Base-by-base conservation (phyloP, 2,888 invertebrate genomes). In the Ferrisia virgata region DNA sequence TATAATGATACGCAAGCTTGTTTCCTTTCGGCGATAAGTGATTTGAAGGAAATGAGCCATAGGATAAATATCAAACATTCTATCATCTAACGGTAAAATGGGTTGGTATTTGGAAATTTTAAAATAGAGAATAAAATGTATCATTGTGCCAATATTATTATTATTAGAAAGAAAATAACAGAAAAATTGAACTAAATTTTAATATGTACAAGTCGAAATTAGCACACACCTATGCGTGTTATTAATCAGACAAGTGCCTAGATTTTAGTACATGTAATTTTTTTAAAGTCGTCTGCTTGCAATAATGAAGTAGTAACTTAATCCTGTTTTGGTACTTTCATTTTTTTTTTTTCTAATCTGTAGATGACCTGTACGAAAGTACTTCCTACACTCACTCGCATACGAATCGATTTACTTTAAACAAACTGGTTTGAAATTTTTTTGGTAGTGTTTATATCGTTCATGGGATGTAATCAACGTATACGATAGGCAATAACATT, bases 21-120 rank as follows among this genome's bases (percentile, higher is more conserved):
- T 76, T 76, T 76, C 72, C 72, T 76, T 76, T 76, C n/a, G 72
- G 33, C 36, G 36, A 76, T 76, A 76, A 76, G 22, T 36, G 18
- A 76, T 76, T 9, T 36, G 72, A 18, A 76, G 72, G 72, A 76
- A 76, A 36, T 76, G 28, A 64, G 28, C 31, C 22, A 18, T 40
- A 53, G 18, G 2, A 18, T 18, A 53, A n/a, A 18, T 18, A 18
- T 53, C 40, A n/a, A n/a, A n/a, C n/a, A n/a, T n/a, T n/a, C n/a
- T n/a, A n/a, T n/a, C n/a, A n/a, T n/a, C n/a, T n/a, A n/a, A n/a
- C n/a, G n/a, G n/a, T n/a, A n/a, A n/a, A n/a, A n/a, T n/a, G n/a
- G n/a, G n/a, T n/a, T n/a, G n/a, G n/a, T n/a, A n/a, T n/a, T n/a
- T n/a, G n/a, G n/a, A n/a, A n/a, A n/a, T n/a, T n/a, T n/a, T n/a